Evolutionary conservation across 2,113 vertebrate genomes (phyloP), one percentile per base, ranked within the genome.

Genomic region (Brachypteracias leptosomus): DNA sequence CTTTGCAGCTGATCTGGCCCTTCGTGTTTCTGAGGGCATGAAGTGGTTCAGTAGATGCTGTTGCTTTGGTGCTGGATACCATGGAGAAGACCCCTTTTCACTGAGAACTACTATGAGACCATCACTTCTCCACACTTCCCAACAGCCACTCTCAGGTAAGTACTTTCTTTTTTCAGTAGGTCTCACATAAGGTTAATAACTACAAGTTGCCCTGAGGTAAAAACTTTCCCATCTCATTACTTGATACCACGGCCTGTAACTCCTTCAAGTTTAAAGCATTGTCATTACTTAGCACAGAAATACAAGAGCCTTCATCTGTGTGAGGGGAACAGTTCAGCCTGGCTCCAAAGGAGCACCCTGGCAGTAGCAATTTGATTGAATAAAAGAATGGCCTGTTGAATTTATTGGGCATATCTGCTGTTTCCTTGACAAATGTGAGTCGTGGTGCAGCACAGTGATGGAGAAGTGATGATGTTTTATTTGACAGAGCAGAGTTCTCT

Each of bases 391-490:
- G 75, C 65, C 54, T 73, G 19, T 83, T 94, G 74, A 40, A 73
- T 95, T 94, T 94, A 63, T 95, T 91, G 96, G 82, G 66, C 94
- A 73, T 80, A 82, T 87, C 74, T 92, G 42, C 86, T 94, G n/a
- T 90, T 95, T 91, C 68, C 74, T 82, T 97, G 94, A 93, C 93
- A 92, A 93, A 88, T 52, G 29, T 3, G 9, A 93, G 95, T 91
- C 78, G 11, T 58, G 62, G 62, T 72, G 90, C 90, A 76, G 93
- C 94, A 86, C 22, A 33, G 88, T 36, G 83, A 91, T 89, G 87
- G 88, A 93, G 92, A 68, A 24, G 47, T 85, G 81, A 21, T 8
- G 22, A 55, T 25, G 87, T 36, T n/a, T 42, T 59, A 33, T 67
- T 93, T 96, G 79, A 84, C 51, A 78, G 70, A 40, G 35, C 29